phyloP scores from a whole-genome alignment of 2,888 invertebrate species.

The Platycnemis pennipes region DNA sequence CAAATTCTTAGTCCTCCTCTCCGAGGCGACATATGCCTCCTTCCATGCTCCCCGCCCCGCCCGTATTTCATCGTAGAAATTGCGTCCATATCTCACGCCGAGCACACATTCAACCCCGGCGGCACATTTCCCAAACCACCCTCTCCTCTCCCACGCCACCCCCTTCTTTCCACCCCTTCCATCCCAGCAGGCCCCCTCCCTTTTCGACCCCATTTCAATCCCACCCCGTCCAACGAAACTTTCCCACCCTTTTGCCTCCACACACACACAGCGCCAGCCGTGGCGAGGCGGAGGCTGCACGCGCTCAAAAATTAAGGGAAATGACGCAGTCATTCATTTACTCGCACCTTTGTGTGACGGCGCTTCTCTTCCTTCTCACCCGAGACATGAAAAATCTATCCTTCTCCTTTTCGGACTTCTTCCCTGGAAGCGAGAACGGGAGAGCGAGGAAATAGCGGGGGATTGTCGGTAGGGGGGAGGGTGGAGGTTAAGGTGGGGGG shows the following conservation, averaged over 20 bases:
- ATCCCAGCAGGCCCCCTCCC: not conserved
- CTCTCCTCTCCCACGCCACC: not conserved
- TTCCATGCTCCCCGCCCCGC: not conserved
- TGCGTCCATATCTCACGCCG: conserved; percentile 31
- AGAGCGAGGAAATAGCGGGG: no score
- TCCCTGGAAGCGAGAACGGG: not conserved
- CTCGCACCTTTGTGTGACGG: conserved; percentile 8
- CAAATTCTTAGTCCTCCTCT: not conserved
- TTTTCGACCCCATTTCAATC: not conserved
- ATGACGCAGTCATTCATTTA: conserved; percentile 26
- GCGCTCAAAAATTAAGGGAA: conserved; percentile 6
- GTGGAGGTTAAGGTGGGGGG: not conserved
- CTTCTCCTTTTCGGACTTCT: not conserved
- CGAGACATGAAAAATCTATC: conserved; percentile 5
- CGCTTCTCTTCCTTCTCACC: not conserved
- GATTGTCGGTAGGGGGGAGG: not conserved
- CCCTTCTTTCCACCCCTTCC: not conserved
- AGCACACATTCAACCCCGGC: not conserved
- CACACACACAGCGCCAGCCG: not conserved
- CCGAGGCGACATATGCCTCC: conserved; percentile 28
- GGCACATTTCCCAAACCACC: not conserved
- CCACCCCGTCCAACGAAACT: not conserved
- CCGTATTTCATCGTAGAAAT: conserved; percentile 34
- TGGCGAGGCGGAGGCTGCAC: not conserved
- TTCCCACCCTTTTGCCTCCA: not conserved